Base-by-base conservation (phyloP, 2,797 vertebrate genomes). In the Anableps anableps region DNA sequence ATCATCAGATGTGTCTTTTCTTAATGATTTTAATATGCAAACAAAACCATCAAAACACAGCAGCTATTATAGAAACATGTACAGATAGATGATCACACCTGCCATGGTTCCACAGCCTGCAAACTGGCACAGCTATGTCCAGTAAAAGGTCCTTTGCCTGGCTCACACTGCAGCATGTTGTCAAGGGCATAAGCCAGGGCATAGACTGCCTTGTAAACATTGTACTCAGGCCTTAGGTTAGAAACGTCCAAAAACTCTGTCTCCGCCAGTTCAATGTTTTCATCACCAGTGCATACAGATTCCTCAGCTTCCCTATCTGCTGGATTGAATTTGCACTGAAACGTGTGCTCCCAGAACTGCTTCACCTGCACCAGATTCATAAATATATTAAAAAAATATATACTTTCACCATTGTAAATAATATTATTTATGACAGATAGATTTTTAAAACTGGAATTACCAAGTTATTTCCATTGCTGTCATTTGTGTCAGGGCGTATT, bases 141-240 rank as follows among this genome's bases (percentile, higher is more conserved):
- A 13, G 14, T 76, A 81, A 95, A 94, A 71, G 94, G 93, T 19
- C 94, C 94, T 81, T 75, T 90, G 0, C 90, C 94, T 3, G 90
- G 85, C 36, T 89, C 80, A 88, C 95, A 95, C 14, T 36, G 73
- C 55, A 94, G 73, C 66, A 95, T 81, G 2, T 91, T 83, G 82
- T 96, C 76, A 5, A 96, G 85, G 0, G 94, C 92, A 71, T 95
- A 76, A 0, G 93, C 95, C 26, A 95, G 81, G 8, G 94, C 92
- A 83, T 95, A 95, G 53, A 96, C 95, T 36, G 95, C 94, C n/a
- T 92, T 92, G 77, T 90, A 91, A 26, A 91, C 47, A 77, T 92
- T 92, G 60, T 92, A 91, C 55, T 93, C 92, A 29, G 89, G 83
- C 48, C 92, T 89, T 75, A 92, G 92, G 34, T 85, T 83, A 0